Conservation (phyloP, 1,140 invertebrate genomes). For the Bemisia tabaci region DNA sequence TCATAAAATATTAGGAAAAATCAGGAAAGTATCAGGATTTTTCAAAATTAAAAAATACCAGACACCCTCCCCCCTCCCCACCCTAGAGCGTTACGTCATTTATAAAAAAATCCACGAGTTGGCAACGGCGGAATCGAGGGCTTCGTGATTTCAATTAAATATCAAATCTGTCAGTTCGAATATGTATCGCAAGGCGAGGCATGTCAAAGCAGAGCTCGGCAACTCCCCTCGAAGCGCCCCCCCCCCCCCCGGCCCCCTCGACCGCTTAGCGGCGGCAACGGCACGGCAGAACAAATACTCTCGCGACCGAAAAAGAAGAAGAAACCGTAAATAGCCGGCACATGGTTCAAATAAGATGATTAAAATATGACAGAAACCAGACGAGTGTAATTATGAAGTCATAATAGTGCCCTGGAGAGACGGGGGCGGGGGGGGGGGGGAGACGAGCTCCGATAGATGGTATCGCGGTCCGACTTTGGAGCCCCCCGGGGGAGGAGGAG, state of each 20-base stretch:
- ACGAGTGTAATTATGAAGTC: not conserved
- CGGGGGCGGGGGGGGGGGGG: too few relatives aligned
- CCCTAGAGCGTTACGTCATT: too few relatives aligned
- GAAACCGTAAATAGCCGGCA: not conserved
- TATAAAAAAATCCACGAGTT: too few relatives aligned
- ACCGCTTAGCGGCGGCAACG: not conserved
- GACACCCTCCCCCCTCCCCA: too few relatives aligned
- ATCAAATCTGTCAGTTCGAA: not conserved
- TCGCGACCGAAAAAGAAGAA: not conserved
- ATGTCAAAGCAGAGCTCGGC: not conserved
- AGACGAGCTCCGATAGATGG: too few relatives aligned
- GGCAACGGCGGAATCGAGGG: not conserved
- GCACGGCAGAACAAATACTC: not conserved
- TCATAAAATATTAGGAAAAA: too few relatives aligned
- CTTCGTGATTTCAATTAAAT: not conserved
- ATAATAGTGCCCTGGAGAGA: not conserved
- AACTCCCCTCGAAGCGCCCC: not conserved
- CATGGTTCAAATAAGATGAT: not conserved
- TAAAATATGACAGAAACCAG: not conserved
- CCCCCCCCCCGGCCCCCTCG: not conserved
- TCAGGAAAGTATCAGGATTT: too few relatives aligned
- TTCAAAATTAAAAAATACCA: too few relatives aligned
- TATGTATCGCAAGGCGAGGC: not conserved
- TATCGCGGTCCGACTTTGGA: too few relatives aligned
- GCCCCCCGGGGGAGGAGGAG: too few relatives aligned